Base-by-base conservation (phyloP, 2,113 vertebrate genomes). In the Triplophysa siluroides region DNA sequence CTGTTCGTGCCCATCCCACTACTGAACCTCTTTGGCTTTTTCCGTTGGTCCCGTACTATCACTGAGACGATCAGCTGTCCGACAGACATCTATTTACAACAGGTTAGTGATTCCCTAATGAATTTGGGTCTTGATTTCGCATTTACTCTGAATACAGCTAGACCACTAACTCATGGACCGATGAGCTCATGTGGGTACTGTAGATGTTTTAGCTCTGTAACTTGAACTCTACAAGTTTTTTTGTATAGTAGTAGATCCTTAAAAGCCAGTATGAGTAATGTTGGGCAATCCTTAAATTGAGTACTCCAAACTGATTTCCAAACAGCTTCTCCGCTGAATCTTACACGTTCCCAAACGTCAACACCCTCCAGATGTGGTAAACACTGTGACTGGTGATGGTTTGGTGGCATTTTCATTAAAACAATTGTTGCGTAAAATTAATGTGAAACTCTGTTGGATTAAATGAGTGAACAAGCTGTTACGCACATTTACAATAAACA, bases 121-220 rank as follows among this genome's bases (percentile, higher is more conserved):
- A 76, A 65, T 65, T 16, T 65, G 74, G 61, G 41, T 21, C 41
- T 76, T 63, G 21, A 76, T 76, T 76, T 63, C 41, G 29, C 41
- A 47, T 76, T 52, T 11, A n/a, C 19, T 76, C 60, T 26, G 43
- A 45, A 62, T 45, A 62, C 56, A 43, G 33, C 8, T 9, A 61
- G 56, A 74, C 43, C 60, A 60, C 6, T 14, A 43, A 2, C 6
- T 38, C 33, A 38, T 38, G 33, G 33, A 38, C 33, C 33, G 58
- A 75, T 47, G 24, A 73, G 12, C 72, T 61, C 16, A 13, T 65
- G 23, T 23, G 52, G 61, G n/a, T 21, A 58, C 19, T 21, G 19
- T 58, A 52, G 19, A 58, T 58, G 54, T 58, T 77, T n/a, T 47
- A 33, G 62, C 7, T 64, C 16, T 29, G 0, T 16, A 52, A 16